Percentiles rank a stretch among this genome's conserved stretches.
These are phyloP conservation scores for Andrena fulva DNA, from an alignment of 2,888 invertebrate genomes.

Conservation along the genomic window DNA sequence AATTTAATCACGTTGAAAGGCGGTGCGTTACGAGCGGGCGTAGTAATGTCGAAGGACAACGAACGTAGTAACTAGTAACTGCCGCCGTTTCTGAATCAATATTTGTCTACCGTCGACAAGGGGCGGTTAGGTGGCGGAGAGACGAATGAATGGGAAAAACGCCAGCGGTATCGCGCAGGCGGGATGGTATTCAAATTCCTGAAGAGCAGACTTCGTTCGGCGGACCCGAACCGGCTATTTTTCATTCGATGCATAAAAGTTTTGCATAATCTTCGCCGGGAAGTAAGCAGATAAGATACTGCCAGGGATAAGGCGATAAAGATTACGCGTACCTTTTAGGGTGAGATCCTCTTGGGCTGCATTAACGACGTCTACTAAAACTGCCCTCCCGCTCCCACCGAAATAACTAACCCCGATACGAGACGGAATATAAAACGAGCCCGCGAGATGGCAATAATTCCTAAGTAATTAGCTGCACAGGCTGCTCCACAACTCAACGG, in stretches of 20 bases:
- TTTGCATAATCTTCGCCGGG: constrained; percentile 52
- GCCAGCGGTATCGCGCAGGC: background rate
- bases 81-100: background rate
- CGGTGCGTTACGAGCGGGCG: background rate
- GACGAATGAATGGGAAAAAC: constrained; percentile 7
- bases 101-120: background rate
- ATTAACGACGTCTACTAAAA: constrained; percentile 61
- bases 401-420: constrained; percentile 31
- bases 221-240: constrained; percentile 29
- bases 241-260: constrained; percentile 46
- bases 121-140: background rate
- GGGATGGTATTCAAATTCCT: constrained; percentile 3
- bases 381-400: constrained; percentile 17
- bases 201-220: background rate
- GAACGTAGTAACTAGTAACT: background rate
- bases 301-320: constrained; percentile 63
- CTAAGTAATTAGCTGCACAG: constrained; percentile 24
- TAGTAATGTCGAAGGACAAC: background rate
- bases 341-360: constrained; percentile 52
- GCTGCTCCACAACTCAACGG: background rate
- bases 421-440: constrained; percentile 29
- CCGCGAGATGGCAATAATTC: constrained; percentile 21
- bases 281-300: constrained; percentile 44
- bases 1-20: constrained; percentile 6
- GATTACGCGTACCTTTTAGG: constrained; percentile 67